Percentiles rank a stretch among this genome's conserved stretches.
These are phyloP conservation scores for Neotragus pygmaeus DNA, from an alignment of 2,113 vertebrate species.

Conservation along the genomic window DNA sequence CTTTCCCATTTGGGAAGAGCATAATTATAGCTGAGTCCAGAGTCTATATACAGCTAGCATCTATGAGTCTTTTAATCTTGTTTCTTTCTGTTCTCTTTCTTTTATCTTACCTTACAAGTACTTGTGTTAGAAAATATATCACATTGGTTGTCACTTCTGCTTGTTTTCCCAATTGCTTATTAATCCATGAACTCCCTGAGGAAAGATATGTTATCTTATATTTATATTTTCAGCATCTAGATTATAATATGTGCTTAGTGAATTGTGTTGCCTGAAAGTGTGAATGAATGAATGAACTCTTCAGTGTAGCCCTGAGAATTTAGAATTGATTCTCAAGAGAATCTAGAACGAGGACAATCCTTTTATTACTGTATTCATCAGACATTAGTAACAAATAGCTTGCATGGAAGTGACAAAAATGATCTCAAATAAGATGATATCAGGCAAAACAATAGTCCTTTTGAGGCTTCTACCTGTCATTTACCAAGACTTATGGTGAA, in stretches of 20 bases:
- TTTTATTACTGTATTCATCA: neutral
- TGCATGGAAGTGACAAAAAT: neutral
- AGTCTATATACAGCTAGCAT: slow-evolving; percentile 9
- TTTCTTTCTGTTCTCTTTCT: neutral
- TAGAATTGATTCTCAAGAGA: neutral
- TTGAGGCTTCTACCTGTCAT: neutral
- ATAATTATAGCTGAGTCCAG: slow-evolving; percentile 45
- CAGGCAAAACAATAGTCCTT: neutral
- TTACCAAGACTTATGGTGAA: neutral
- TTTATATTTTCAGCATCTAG: neutral
- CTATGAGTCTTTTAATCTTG: neutral
- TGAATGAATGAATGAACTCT: neutral
- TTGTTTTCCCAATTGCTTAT: neutral
- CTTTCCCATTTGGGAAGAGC: slow-evolving; percentile 32
- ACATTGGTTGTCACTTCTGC: neutral
- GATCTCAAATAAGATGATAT: neutral
- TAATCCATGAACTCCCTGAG: neutral
- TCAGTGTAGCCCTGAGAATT: neutral
- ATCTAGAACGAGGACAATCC: neutral
- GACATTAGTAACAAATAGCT: neutral
- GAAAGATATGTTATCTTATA: neutral
- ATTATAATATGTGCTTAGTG: neutral
- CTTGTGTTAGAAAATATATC: neutral
- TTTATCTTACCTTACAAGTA: neutral
- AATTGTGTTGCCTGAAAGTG: neutral